Base-by-base conservation (phyloP, 2,113 vertebrate genomes). In the Gnathonemus echidnorhynchus region DNA sequence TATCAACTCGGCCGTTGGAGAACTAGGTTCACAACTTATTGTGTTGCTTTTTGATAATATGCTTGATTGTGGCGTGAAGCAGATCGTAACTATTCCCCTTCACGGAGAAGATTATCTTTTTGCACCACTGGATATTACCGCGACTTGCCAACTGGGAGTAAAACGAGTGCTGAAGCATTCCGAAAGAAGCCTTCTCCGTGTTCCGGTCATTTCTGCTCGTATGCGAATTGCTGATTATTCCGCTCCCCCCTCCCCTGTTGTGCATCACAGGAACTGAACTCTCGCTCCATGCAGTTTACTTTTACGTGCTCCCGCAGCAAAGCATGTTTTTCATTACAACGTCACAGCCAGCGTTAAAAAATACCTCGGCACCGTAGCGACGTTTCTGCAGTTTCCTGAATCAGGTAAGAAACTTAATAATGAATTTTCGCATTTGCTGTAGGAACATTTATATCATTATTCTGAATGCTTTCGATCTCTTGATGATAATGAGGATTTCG, bases 401-500 rank as follows among this genome's bases (percentile, higher is more conserved):
- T 89, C 88, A 89, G 90, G 90, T 90, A 90, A 85, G 88, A 86
- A 87, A 85, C 90, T 88, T 89, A 27, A 83, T 7, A 45, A 50
- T 17, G 27, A 24, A 85, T 56, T 48, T 24, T 86, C 10, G 2
- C 31, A 42, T 48, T 15, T 24, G 19, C 9, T 52, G 48, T 35
- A 53, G 27, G 53, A 52, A 83, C 17, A 53, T 58, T 45, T 27
- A 31, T 27, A n/a, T 8, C 50, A 31, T 49, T 17, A 70, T 46
- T 62, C 1, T 74, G 70, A 77, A 77, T 39, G 27, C 13, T 77
- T 39, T 77, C 15, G 70, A 77, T 39, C 5, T 77, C 31, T 77
- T 39, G 39, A 39, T 35, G 70, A 17, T 27, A 27, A 66, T 77
- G 31, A 19, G 31, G 2, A 39, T 17, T 77, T 17, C 31, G 35